phyloP scores from a whole-genome alignment of 2,113 vertebrate genomes.

The Lagopus leucura region DNA sequence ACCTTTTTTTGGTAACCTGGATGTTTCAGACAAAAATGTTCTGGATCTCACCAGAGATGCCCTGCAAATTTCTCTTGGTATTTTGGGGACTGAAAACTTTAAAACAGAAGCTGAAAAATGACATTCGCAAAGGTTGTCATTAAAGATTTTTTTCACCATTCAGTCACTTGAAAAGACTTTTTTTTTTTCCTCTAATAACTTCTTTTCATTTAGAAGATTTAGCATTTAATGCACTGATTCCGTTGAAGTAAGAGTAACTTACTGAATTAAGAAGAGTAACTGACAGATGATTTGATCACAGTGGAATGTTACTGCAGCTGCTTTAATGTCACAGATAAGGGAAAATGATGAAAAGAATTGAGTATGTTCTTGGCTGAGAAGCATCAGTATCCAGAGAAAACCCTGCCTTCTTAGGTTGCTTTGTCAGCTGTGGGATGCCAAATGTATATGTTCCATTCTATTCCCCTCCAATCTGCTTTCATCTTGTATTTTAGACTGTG shows the following conservation, averaged over 20 bases:
- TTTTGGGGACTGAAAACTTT: background rate
- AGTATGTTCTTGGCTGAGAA: background rate
- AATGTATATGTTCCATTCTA: background rate
- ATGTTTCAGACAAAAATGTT: background rate
- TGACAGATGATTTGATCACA: background rate
- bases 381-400: background rate
- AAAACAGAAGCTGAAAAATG: background rate
- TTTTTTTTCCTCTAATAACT: background rate
- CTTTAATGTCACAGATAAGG: background rate
- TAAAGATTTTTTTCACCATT: background rate
- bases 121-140: background rate
- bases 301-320: background rate
- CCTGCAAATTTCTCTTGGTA: background rate
- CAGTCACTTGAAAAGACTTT: background rate
- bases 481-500: background rate
- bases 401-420: background rate
- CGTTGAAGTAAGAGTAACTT: background rate
- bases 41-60: background rate
- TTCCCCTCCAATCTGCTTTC: background rate
- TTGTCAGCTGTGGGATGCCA: background rate
- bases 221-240: background rate
- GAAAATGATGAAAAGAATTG: background rate
- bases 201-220: background rate
- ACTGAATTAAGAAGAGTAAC: background rate
- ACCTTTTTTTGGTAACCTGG: background rate